Evolutionary conservation across 2,888 invertebrate genomes (phyloP).

Genomic region (Pterostichus niger): DNA sequence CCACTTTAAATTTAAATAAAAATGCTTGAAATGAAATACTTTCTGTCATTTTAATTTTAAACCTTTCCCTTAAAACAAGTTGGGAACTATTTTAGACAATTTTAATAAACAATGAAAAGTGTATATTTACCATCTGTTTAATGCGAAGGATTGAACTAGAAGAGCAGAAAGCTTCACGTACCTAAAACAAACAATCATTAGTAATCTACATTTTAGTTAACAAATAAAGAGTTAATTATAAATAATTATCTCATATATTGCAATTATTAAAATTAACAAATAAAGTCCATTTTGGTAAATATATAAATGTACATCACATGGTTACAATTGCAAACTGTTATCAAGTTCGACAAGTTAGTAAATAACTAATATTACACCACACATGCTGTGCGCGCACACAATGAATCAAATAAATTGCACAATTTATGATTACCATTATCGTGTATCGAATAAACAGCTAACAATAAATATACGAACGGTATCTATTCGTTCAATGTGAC

Average conservation of each 20-base stretch:
- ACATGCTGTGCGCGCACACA: neutral
- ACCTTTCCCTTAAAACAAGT: no score
- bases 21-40: no score
- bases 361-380: conserved; percentile 44
- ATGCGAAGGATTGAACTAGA: no score
- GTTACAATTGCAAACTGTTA: conserved; percentile 13
- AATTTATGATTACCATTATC: conserved; percentile 22
- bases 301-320: conserved; percentile 9
- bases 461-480: conserved; percentile 29
- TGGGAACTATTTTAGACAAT: no score
- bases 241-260: neutral
- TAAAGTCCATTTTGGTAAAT: neutral
- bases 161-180: neutral
- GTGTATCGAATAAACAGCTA: conserved; percentile 4
- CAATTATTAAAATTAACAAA: conserved; percentile 13
- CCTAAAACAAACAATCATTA: conserved; percentile 15
- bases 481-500: conserved; percentile 4
- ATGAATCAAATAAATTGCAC: conserved; percentile 51
- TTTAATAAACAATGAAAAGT: no score
- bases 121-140: no score
- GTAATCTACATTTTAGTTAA: conserved; percentile 14
- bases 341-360: conserved; percentile 36
- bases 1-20: no score
- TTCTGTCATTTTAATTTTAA: no score
- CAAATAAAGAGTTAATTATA: neutral